These are phyloP conservation scores for Chloroceryle inda DNA, from an alignment of 2,797 vertebrate genomes.

Conservation along the genomic window DNA sequence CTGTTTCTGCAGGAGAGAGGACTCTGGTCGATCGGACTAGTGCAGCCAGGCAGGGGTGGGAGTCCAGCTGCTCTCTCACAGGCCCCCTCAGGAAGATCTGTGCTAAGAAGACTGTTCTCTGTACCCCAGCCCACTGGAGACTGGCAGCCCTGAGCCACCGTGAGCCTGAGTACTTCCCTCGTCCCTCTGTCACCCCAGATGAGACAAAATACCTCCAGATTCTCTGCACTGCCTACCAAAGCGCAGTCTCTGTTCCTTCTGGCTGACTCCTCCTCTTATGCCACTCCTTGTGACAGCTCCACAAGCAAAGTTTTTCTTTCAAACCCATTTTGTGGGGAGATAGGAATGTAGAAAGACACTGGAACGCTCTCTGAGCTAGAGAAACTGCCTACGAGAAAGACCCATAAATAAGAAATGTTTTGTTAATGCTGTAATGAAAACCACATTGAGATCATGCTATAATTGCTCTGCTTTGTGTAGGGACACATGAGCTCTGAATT, in stretches of 20 bases:
- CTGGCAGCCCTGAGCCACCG: background rate
- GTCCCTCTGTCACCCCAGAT: background rate
- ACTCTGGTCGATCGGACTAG: background rate
- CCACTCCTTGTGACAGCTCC: slow-evolving; percentile 76
- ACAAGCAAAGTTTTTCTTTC: slow-evolving; percentile 74
- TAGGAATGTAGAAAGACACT: slow-evolving; percentile 26
- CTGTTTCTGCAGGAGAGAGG: background rate
- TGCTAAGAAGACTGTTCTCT: background rate
- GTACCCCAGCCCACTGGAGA: background rate
- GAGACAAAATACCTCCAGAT: slow-evolving; percentile 23
- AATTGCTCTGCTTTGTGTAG: background rate
- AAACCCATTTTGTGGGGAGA: slow-evolving; percentile 68
- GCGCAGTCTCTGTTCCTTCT: slow-evolving; percentile 77
- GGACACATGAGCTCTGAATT: background rate
- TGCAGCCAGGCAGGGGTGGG: background rate
- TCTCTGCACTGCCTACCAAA: background rate
- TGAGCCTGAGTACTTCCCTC: background rate
- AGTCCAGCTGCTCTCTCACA: background rate
- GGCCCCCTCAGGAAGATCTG: background rate
- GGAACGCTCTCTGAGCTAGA: slow-evolving; percentile 7
- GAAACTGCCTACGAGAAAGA: slow-evolving; percentile 12
- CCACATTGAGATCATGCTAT: slow-evolving; percentile 9
- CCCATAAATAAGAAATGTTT: slow-evolving; percentile 63
- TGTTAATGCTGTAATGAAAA: slow-evolving; percentile 68
- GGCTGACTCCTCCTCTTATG: slow-evolving; percentile 70